Evolutionary conservation across 2,113 vertebrate genomes (phyloP), one percentile per base, ranked within the genome.

Genomic region (Desmodus rotundus): DNA sequence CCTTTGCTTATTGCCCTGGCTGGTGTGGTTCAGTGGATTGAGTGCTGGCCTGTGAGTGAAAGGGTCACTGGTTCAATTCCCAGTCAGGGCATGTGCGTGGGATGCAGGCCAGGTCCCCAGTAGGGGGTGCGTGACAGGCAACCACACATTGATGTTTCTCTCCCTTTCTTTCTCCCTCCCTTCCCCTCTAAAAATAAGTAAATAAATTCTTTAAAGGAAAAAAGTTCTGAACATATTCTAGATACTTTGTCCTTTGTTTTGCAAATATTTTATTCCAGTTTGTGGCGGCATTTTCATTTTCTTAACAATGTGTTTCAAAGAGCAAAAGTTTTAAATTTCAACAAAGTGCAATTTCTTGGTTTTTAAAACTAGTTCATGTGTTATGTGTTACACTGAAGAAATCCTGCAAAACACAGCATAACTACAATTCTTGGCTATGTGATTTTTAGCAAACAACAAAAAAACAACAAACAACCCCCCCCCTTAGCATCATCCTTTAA

Each of bases 301-400:
- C 20, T 28, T 50, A 74, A 58, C 56, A 52, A 41, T 33, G 38
- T 90, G 45, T 70, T 82, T n/a, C 58, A 13, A 94, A 76, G 36
- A 65, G 65, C 58, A 52, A 77, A 96, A 84, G 20, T 36, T 91
- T 94, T 88, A 17, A 52, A 85, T 80, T 92, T 95, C 77, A 26
- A 47, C 82, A 52, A 90, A 90, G 33, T 82, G 63, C 2, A 87
- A 61, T 81, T 74, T 67, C 28, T 33, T 90, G 10, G n/a, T 72
- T 93, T 96, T 88, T 9, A 54, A 88, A 94, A 92, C 38, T 73
- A 56, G 19, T 31, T 19, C n/a, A 83, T 78, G 33, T 38, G 63
- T 68, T 89, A 28, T 61, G 58, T 26, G 17, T 45, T 65, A 7
- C 50, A 84, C 58, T 96, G 93, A 93, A 93, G 33, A 85, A 58